Conservation (phyloP, 35 echinoderm and acorn worm species). For the Acanthaster planci region DNA sequence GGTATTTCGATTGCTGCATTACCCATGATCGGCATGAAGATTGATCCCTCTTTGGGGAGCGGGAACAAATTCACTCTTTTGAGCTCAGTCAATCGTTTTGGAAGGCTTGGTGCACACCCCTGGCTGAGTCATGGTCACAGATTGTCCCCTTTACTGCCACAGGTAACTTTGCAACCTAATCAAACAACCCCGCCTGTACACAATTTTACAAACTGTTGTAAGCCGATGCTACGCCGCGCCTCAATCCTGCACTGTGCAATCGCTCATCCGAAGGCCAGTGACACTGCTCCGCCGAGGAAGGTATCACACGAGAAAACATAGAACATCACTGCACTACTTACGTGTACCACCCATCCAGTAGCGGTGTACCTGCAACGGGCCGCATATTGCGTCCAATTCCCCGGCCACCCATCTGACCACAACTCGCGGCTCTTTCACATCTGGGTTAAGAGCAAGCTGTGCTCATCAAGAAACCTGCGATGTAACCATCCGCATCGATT, state of each 20-base stretch:
- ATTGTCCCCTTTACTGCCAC: background rate
- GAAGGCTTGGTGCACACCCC: no score
- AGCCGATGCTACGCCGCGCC: background rate
- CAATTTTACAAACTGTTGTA: background rate
- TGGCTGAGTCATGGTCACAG: background rate
- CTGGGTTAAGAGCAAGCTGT: background rate
- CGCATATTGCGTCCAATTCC: background rate
- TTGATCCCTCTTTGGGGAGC: no score
- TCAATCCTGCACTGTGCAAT: no score
- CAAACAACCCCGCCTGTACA: background rate
- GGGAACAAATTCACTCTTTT: no score
- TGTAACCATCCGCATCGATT: slow-evolving; percentile 7
- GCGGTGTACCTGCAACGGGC: background rate
- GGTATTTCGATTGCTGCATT: no score
- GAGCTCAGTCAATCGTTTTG: no score
- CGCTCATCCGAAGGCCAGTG: no score
- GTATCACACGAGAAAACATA: background rate
- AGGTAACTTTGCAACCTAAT: background rate
- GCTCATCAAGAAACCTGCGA: slow-evolving; percentile 12
- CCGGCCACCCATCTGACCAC: background rate
- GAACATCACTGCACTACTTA: background rate
- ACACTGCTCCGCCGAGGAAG: no score
- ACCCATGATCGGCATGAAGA: no score
- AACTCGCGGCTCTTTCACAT: slow-evolving; percentile 11
- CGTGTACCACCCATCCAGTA: background rate